A percentile compares a stretch with the other conserved stretches of the same genome.
Conservation (phyloP, 2,888 invertebrate genomes). For the Molanna angustata region DNA sequence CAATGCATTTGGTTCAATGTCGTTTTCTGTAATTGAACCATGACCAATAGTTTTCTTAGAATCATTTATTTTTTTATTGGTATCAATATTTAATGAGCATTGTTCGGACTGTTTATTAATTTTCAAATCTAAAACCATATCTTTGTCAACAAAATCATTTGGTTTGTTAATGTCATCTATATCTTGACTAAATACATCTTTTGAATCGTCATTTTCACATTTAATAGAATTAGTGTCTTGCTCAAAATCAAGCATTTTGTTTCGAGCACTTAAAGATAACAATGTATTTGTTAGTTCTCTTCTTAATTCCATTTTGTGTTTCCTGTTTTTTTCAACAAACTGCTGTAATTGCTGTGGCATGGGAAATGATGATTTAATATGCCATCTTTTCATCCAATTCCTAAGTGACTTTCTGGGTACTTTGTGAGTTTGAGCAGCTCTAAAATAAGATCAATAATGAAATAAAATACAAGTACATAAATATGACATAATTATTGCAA, state of each 20-base stretch:
- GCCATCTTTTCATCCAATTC: slow-evolving; percentile 62
- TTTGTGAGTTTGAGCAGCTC: slow-evolving; percentile 59
- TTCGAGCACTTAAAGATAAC: slow-evolving; percentile 12
- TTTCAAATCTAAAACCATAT: too few species aligned
- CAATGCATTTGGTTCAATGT: slow-evolving; percentile 1
- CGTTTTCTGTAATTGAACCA: neutral
- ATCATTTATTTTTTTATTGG: too few species aligned
- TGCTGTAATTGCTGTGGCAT: slow-evolving; percentile 59
- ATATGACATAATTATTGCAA: neutral
- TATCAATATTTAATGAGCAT: too few species aligned
- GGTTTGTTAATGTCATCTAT: too few species aligned
- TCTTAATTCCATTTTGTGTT: slow-evolving; percentile 40
- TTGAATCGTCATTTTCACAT: too few species aligned
- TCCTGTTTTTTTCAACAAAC: slow-evolving; percentile 55
- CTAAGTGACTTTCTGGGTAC: slow-evolving; percentile 59
- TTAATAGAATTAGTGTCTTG: too few species aligned
- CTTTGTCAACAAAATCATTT: too few species aligned
- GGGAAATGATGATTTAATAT: slow-evolving; percentile 58
- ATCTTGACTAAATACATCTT: too few species aligned
- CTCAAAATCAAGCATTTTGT: neutral
- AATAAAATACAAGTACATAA: neutral
- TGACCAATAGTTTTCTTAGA: too few species aligned
- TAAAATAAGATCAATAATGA: slow-evolving; percentile 37
- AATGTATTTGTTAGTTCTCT: slow-evolving; percentile 24
- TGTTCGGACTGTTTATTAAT: too few species aligned